These are phyloP conservation scores for Aptenodytes forsteri DNA, from an alignment of 2,113 vertebrate genomes.

Conservation along the genomic window DNA sequence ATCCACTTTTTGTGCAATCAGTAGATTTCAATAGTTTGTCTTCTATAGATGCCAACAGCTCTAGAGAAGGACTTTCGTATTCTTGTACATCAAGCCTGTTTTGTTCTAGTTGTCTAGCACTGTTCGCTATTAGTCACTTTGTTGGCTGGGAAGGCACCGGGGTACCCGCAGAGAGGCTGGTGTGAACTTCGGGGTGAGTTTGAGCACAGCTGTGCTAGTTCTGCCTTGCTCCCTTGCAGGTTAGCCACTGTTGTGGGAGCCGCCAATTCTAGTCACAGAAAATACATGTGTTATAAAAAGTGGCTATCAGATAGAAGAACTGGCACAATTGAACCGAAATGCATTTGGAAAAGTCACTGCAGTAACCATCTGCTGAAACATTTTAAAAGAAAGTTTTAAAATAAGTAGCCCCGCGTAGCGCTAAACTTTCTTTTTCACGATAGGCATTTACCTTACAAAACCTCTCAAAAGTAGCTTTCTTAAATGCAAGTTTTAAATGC, in stretches of 20 bases:
- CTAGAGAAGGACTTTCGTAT: neutral
- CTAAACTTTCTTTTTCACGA: neutral
- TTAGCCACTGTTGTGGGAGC: neutral
- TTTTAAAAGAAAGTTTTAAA: neutral
- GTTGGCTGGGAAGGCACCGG: neutral
- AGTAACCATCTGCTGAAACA: neutral
- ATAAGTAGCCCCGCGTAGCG: neutral
- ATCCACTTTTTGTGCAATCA: neutral
- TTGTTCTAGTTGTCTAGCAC: neutral
- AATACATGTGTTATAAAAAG: neutral
- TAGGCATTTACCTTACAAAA: neutral
- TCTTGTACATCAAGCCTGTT: neutral
- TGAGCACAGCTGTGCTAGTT: neutral
- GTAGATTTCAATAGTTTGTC: neutral
- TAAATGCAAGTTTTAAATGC: neutral
- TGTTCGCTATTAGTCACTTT: neutral
- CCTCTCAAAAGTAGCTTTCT: neutral
- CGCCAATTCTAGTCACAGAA: neutral
- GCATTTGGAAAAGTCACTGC: neutral
- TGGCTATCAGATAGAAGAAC: neutral
- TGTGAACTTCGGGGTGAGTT: neutral
- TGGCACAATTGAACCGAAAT: neutral
- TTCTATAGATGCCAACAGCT: neutral
- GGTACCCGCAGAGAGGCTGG: neutral
- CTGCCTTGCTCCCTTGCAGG: neutral